Evolutionary conservation across 2,797 vertebrate species (phyloP).

Genomic region (Alouatta caraya): DNA sequence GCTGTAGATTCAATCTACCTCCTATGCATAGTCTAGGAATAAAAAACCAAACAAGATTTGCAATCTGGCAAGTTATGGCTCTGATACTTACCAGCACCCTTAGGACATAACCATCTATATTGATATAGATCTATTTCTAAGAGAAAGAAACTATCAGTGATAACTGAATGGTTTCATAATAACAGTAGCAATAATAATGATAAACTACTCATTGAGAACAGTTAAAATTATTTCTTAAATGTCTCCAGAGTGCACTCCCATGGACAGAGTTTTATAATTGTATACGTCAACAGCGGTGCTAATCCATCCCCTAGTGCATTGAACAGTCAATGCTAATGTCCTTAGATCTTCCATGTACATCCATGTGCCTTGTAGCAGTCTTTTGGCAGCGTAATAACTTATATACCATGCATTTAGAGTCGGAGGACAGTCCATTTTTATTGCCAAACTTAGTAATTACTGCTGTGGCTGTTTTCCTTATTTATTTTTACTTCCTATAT

Average conservation of each 20-base stretch:
- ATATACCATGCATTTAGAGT: neutral
- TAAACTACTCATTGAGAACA: neutral
- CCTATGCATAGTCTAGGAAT: neutral
- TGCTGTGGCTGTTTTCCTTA: neutral
- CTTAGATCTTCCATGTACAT: neutral
- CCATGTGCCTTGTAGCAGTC: rapidly evolving
- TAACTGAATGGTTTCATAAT: neutral
- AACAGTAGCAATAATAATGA: neutral
- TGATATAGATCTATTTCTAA: neutral
- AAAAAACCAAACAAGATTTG: neutral
- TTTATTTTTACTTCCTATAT: neutral
- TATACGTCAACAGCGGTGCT: neutral
- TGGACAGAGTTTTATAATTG: neutral
- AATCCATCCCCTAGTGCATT: too few relatives aligned
- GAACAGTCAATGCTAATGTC: neutral
- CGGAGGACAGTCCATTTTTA: neutral
- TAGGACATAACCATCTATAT: neutral
- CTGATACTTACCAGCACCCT: neutral
- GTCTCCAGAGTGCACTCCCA: neutral
- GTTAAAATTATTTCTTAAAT: neutral
- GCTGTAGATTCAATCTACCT: neutral
- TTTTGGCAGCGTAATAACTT: neutral
- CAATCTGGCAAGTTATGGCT: neutral
- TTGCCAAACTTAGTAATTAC: neutral
- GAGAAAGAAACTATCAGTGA: neutral